Conservation (phyloP, 2,113 vertebrate genomes). For the Zosterops japonicus region DNA sequence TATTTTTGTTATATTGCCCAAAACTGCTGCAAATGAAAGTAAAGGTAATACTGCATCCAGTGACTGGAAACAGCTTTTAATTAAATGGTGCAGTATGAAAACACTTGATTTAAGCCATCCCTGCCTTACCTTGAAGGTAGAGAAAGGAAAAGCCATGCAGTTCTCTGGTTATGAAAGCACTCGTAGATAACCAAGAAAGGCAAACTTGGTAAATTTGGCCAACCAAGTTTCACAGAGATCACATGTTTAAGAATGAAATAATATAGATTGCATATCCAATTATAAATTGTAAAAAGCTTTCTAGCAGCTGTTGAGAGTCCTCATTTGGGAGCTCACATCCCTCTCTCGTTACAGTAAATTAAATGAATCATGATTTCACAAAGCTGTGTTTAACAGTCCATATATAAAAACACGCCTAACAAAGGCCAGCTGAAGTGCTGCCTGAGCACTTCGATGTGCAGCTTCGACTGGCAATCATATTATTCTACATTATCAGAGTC, state of each 20-base stretch:
- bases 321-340: not conserved
- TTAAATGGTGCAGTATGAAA: not conserved
- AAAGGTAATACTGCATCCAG: not conserved
- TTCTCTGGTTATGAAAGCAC: not conserved
- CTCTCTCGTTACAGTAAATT: not conserved
- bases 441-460: not conserved
- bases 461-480: not conserved
- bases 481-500: not conserved
- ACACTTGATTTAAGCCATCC: not conserved
- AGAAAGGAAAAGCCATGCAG: not conserved
- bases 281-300: not conserved
- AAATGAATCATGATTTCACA: not conserved
- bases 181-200: not conserved
- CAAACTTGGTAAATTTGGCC: not conserved
- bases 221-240: not conserved
- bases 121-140: not conserved
- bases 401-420: not conserved
- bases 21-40: not conserved
- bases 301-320: not conserved
- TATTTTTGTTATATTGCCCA: not conserved
- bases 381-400: not conserved
- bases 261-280: not conserved
- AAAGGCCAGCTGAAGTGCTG: not conserved
- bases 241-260: not conserved
- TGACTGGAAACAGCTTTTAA: not conserved